A percentile compares a stretch with the other conserved stretches of the same genome.
Evolutionary conservation across 2,797 vertebrate species (phyloP).

Genomic region (Enteromius paludinosus): DNA sequence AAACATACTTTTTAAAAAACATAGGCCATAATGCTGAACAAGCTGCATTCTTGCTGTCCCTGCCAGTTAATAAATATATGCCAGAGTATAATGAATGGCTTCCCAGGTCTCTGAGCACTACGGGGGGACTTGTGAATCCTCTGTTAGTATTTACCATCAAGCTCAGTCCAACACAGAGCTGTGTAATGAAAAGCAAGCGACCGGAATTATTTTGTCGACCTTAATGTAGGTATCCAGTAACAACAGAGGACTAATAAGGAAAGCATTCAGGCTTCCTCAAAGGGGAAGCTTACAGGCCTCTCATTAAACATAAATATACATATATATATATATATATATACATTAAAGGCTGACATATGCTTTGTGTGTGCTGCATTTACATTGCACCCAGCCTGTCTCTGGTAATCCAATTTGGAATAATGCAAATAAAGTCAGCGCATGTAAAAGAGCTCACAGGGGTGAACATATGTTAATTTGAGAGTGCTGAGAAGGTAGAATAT

Average conservation of each 20-base stretch:
- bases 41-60: conserved; percentile 56
- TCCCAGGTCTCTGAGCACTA: conserved; percentile 57
- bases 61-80: conserved; percentile 53
- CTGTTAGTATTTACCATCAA: conserved; percentile 42
- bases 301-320: conserved; percentile 66
- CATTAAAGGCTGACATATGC: conserved; percentile 72
- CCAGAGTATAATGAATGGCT: conserved; percentile 68
- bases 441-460: conserved; percentile 73
- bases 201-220: conserved; percentile 60
- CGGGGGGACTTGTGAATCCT: conserved; percentile 18
- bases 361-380: conserved; percentile 73
- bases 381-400: conserved; percentile 65
- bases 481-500: conserved; percentile 66
- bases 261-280: conserved; percentile 67
- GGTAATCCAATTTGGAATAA: conserved; percentile 70
- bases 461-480: conserved; percentile 74
- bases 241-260: conserved; percentile 76
- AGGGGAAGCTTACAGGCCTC: conserved; percentile 74
- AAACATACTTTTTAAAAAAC: conserved; percentile 62
- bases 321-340: neutral
- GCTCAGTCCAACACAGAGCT: conserved; percentile 49
- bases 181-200: conserved; percentile 12
- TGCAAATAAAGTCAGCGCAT: conserved; percentile 78
- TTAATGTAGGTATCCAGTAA: conserved; percentile 72
- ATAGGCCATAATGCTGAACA: conserved; percentile 58